Percentiles rank a stretch among this genome's conserved stretches.
Evolutionary conservation across 2,797 vertebrate genomes (phyloP).

Genomic region (Acrossocheilus fasciatus): DNA sequence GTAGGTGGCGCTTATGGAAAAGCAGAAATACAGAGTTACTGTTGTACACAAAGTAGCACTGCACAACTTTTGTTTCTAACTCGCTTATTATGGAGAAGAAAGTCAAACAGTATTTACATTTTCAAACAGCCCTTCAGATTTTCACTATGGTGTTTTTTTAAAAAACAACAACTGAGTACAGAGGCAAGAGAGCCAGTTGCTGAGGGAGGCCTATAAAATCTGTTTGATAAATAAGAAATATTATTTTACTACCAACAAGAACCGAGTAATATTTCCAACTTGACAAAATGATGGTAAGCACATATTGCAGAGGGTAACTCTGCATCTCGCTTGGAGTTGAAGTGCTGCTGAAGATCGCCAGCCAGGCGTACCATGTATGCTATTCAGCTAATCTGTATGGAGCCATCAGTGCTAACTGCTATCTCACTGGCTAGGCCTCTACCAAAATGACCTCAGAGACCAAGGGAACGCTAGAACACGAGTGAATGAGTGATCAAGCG

Average conservation of each 20-base stretch:
- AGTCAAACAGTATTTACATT: background rate
- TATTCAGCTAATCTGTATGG: constrained; percentile 35
- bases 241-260: background rate
- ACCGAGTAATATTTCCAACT: background rate
- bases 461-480: constrained; percentile 12
- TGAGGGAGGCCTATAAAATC: constrained; percentile 8
- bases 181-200: background rate
- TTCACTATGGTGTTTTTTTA: background rate
- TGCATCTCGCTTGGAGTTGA: background rate
- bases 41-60: background rate
- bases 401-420: constrained; percentile 39
- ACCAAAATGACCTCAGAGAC: constrained; percentile 37
- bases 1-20: background rate
- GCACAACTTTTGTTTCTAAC: background rate
- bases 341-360: constrained; percentile 9
- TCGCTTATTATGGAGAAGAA: background rate
- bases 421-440: constrained; percentile 41
- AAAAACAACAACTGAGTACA: background rate
- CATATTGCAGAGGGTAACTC: background rate
- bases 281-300: background rate
- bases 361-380: constrained; percentile 31
- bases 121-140: background rate
- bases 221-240: background rate
- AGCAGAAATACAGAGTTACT: background rate
- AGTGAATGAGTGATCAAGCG: constrained; percentile 39